Conservation (phyloP, 1,140 invertebrate species). For the Tribolium castaneum region DNA sequence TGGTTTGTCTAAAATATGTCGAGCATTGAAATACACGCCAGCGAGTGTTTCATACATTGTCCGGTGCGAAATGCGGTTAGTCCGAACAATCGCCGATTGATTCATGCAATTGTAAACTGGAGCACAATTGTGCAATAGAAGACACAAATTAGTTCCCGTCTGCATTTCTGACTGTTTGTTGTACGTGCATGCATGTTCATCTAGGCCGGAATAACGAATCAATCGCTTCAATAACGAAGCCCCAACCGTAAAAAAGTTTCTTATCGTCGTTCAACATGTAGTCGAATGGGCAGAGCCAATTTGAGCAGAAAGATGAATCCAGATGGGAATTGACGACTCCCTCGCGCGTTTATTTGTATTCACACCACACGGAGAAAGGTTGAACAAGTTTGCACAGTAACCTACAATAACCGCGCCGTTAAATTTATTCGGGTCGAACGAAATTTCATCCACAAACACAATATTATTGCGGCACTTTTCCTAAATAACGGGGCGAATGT, state of each 20-base stretch:
- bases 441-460: slow-evolving; percentile 21
- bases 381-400: slow-evolving; percentile 35
- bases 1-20: not conserved
- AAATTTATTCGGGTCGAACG: slow-evolving; percentile 27
- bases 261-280: slow-evolving; percentile 28
- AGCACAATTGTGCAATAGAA: slow-evolving; percentile 1
- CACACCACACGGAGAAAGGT: slow-evolving; percentile 26
- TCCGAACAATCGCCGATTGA: slow-evolving; percentile 25
- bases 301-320: slow-evolving; percentile 28
- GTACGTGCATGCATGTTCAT: slow-evolving; percentile 1
- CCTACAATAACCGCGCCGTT: slow-evolving; percentile 31
- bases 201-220: not conserved
- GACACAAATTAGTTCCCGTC: slow-evolving; percentile 33
- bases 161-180: slow-evolving; percentile 20
- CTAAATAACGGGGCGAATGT: not conserved
- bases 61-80: not conserved
- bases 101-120: slow-evolving; percentile 14
- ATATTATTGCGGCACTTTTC: slow-evolving; percentile 15
- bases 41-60: not conserved
- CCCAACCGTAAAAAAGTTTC: not conserved
- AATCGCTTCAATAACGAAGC: not conserved
- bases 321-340: slow-evolving; percentile 1
- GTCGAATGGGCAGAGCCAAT: slow-evolving; percentile 23
- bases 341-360: slow-evolving; percentile 19
- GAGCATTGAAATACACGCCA: not conserved